A percentile compares a stretch with the other conserved stretches of the same genome.
phyloP scores from a whole-genome alignment of 1,140 invertebrate species.

The Aphelinus certus region DNA sequence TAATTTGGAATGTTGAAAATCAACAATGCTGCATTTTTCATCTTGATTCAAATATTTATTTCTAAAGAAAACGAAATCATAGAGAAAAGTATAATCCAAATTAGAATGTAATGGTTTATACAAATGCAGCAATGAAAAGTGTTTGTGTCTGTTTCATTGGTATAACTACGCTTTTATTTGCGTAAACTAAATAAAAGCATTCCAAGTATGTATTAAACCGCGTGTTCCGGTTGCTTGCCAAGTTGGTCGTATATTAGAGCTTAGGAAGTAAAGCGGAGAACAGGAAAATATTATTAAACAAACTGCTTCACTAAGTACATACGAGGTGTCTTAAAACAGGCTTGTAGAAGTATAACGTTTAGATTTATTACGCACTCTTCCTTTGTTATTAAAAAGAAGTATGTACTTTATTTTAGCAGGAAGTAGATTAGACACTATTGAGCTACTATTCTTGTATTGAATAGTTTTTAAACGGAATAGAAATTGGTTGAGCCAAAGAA shows the following conservation, averaged over 20 bases:
- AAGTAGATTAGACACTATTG: slow-evolving; percentile 7
- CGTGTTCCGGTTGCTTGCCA: slow-evolving; percentile 34
- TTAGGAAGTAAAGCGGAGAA: slow-evolving; percentile 15
- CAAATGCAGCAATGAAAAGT: slow-evolving; percentile 21
- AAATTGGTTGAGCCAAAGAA: no score
- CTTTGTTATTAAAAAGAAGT: slow-evolving; percentile 15
- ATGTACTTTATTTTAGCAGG: slow-evolving; percentile 11
- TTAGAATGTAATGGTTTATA: not conserved
- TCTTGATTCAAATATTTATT: not conserved
- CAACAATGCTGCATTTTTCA: not conserved
- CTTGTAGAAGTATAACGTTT: slow-evolving; percentile 28
- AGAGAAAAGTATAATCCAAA: not conserved
- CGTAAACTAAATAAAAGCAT: slow-evolving; percentile 35
- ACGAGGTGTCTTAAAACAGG: slow-evolving; percentile 28
- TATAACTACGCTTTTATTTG: slow-evolving; percentile 33
- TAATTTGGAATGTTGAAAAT: no score
- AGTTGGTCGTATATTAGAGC: slow-evolving; percentile 32
- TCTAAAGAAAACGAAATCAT: not conserved
- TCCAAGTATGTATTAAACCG: slow-evolving; percentile 37
- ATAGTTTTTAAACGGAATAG: no score
- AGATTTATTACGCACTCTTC: slow-evolving; percentile 26
- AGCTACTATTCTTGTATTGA: no score
- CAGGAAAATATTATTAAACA: slow-evolving; percentile 24
- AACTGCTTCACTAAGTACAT: slow-evolving; percentile 27
- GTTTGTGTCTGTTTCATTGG: slow-evolving; percentile 14